Evolutionary conservation across 2,888 invertebrate species (phyloP).

Genomic region (Leptopterna dolabrata): DNA sequence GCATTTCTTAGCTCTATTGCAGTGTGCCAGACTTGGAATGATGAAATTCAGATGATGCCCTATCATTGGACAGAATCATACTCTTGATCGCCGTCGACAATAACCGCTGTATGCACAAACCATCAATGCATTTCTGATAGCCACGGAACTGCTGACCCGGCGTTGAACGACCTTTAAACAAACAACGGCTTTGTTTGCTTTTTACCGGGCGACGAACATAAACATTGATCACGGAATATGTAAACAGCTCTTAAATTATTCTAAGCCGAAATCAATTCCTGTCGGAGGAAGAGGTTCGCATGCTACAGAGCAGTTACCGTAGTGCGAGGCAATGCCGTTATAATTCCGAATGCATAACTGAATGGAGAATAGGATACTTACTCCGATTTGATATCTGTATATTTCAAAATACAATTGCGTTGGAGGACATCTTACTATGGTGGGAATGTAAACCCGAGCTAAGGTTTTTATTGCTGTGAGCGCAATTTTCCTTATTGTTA

Average conservation of each 20-base stretch:
- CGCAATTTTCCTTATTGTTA: not conserved
- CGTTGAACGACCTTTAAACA: not conserved
- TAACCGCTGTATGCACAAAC: too few species aligned
- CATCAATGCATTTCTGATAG: not conserved
- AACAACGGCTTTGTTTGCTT: not conserved
- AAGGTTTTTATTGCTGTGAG: not conserved
- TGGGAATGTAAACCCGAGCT: not conserved
- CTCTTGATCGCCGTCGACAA: too few species aligned
- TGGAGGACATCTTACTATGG: not conserved
- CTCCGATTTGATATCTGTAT: not conserved
- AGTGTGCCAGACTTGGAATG: too few species aligned
- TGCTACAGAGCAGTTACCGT: not conserved
- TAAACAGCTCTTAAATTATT: constrained; percentile 23
- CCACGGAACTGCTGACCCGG: not conserved
- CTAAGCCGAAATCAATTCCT: constrained; percentile 27
- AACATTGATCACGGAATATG: constrained; percentile 20
- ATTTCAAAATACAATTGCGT: not conserved
- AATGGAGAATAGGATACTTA: not conserved
- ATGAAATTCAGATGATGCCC: too few species aligned
- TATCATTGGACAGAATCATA: too few species aligned
- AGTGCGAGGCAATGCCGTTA: not conserved
- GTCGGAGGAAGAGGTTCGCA: constrained; percentile 12
- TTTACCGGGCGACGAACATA: not conserved
- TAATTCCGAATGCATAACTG: constrained; percentile 3
- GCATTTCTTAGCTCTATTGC: too few species aligned